Conservation (phyloP, 2,113 vertebrate genomes). For the Pampusana beccarii region DNA sequence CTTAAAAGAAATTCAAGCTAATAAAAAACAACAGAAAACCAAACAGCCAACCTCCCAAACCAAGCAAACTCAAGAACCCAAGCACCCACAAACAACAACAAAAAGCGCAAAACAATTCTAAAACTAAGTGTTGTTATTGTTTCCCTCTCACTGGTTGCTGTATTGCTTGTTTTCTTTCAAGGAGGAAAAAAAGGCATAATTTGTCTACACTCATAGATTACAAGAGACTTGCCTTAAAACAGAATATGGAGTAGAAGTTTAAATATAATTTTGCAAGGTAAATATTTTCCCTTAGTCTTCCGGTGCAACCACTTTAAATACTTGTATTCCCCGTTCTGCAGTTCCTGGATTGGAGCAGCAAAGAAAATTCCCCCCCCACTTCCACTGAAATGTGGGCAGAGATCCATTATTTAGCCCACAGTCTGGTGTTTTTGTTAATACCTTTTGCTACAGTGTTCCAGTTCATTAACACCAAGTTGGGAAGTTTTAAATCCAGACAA, state of each 20-base stretch:
- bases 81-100: not conserved
- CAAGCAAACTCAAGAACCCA: not conserved
- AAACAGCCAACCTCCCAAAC: not conserved
- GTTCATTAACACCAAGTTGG: conserved; percentile 42
- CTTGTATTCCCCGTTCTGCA: not conserved
- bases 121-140: not conserved
- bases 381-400: not conserved
- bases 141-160: not conserved
- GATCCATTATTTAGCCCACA: not conserved
- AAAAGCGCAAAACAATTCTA: not conserved
- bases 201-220: not conserved
- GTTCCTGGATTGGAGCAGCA: not conserved
- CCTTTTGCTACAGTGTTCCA: conserved; percentile 24
- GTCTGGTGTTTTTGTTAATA: conserved; percentile 27
- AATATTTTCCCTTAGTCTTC: not conserved
- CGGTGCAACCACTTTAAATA: not conserved
- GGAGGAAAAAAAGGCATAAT: not conserved
- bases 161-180: not conserved
- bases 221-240: not conserved
- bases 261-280: not conserved
- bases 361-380: not conserved
- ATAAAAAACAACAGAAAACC: not conserved
- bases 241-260: not conserved
- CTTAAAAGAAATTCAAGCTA: not conserved
- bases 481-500: conserved; percentile 53